Evolutionary conservation across 2,113 vertebrate species (phyloP).

Genomic region (Limanda limanda): DNA sequence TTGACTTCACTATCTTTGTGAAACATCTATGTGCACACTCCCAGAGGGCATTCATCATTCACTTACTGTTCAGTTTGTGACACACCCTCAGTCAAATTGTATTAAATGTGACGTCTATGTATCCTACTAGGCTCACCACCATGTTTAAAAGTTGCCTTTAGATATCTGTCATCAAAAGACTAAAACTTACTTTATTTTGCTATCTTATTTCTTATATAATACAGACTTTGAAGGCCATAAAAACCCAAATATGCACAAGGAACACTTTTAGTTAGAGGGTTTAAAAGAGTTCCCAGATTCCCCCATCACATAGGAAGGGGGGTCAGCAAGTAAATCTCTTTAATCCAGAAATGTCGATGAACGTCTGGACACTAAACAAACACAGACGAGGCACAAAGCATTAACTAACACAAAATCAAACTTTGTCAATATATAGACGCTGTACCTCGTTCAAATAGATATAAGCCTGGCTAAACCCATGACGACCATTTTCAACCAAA

Average conservation of each 20-base stretch:
- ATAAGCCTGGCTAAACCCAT: too few species aligned
- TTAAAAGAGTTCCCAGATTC: not conserved
- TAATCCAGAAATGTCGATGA: too few species aligned
- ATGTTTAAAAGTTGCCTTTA: not conserved
- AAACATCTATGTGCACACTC: constrained; percentile 48
- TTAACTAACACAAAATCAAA: too few species aligned
- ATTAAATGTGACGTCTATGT: constrained; percentile 11
- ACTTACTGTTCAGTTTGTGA: constrained; percentile 17
- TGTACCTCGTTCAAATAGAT: too few species aligned
- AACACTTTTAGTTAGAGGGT: not conserved
- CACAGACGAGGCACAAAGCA: too few species aligned
- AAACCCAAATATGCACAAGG: not conserved
- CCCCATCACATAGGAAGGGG: too few species aligned
- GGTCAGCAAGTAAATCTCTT: too few species aligned
- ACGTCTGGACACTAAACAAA: too few species aligned
- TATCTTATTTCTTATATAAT: not conserved
- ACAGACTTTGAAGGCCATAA: not conserved
- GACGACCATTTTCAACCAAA: too few species aligned
- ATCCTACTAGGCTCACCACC: not conserved
- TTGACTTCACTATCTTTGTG: constrained; percentile 47
- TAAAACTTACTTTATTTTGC: not conserved
- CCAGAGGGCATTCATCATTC: constrained; percentile 49
- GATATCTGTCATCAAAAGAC: not conserved
- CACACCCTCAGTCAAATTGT: constrained; percentile 20
- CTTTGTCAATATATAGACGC: too few species aligned